These are phyloP conservation scores for Seira ritae DNA, from an alignment of 2,888 invertebrate species.

Conservation along the genomic window DNA sequence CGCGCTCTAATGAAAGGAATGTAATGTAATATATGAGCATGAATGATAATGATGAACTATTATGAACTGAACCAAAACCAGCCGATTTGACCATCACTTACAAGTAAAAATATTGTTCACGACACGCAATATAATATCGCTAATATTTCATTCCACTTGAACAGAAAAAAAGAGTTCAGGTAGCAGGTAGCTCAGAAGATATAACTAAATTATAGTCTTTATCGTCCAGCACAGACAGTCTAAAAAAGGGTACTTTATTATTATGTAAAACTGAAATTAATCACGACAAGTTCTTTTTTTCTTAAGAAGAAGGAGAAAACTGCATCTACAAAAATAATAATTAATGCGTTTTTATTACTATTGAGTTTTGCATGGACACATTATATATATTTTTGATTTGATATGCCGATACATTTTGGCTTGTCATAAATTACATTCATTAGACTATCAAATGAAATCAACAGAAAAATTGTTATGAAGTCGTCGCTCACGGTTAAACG, in stretches of 20 bases:
- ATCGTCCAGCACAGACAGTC: neutral
- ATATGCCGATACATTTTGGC: neutral
- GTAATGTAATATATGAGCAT: too few species aligned
- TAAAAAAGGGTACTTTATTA: neutral
- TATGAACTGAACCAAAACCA: too few species aligned
- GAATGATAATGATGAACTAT: too few species aligned
- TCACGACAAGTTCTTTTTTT: neutral
- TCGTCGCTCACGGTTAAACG: neutral
- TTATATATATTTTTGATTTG: neutral
- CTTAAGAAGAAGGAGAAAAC: neutral
- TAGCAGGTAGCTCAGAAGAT: neutral
- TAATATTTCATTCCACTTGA: too few species aligned
- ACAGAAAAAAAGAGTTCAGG: neutral
- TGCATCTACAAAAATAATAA: neutral
- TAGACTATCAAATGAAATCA: constrained; percentile 8
- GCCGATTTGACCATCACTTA: too few species aligned
- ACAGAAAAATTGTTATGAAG: neutral
- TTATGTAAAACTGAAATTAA: neutral
- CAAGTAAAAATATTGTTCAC: neutral
- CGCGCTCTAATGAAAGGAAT: too few species aligned
- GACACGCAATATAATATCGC: too few species aligned
- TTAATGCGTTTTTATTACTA: neutral
- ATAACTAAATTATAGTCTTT: neutral
- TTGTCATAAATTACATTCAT: neutral
- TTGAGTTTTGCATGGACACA: too few species aligned